Evolutionary conservation across 2,888 invertebrate species (phyloP), one percentile per base, ranked within the genome.

Genomic region (Drosophila neonasuta): DNA sequence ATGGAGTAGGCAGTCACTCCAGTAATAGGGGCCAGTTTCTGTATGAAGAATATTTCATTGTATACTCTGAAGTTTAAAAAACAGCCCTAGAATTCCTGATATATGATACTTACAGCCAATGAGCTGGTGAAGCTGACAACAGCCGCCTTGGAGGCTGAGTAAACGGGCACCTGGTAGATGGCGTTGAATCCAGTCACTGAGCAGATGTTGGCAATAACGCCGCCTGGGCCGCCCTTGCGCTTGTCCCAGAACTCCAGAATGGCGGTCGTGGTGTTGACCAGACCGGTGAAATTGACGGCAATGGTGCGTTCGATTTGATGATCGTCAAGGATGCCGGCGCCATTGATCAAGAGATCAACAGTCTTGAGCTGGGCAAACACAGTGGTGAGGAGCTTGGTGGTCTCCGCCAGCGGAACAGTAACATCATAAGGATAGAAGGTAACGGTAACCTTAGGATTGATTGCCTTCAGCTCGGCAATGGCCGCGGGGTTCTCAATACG

Each of bases 211-310:
- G 89, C 86, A 61, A 91, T 87, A 46, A 90, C 79, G 3, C 91
- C 91, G 9, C 91, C 91, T 2, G 87, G 88, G 1, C 91, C 91
- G 0, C 91, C 90, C 52, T 90, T 89, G 42, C 90, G 88, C 65
- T 88, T 90, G 50, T 90, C 88, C 91, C 91, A 91, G 66, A 90
- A 90, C 4, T 89, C 84, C 70, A 91, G 68, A 1, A 87, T 90
- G 64, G 88, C 88, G 6, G 89, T 77, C 2, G 80, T 83, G 13
- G 86, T 86, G 32, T 88, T 88, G 10, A 88, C 88, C 57, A 88
- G 62, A 0, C 88, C 88, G 0, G 80, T 77, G 17, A 89, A 80
- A 45, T 89, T 89, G 0, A 87, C 67, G 1, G 81, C 78, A 36
- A 89, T 81, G 7, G 83, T 82, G 9, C 78, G 75, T 39, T 88